phyloP scores from a whole-genome alignment of 1,140 invertebrate species.

The Drosophila varians region DNA sequence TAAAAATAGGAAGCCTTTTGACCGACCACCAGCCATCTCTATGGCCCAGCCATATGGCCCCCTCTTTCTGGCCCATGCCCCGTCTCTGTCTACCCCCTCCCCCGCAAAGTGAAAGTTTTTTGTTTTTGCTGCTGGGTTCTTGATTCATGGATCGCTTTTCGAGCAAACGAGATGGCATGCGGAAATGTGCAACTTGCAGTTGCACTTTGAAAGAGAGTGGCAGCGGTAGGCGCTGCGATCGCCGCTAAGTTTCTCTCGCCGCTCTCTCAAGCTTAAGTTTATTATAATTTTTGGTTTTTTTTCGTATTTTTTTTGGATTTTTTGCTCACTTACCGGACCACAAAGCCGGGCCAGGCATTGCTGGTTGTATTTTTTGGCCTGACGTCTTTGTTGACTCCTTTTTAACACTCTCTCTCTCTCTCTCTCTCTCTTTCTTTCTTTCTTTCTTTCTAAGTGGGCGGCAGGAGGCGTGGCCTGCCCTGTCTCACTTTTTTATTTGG shows the following conservation, averaged over 20 bases:
- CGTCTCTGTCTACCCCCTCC: neutral
- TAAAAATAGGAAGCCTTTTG: too few relatives aligned
- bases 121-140: constrained; percentile 42
- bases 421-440: neutral
- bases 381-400: constrained; percentile 35
- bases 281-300: constrained; percentile 5
- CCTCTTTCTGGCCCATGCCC: neutral
- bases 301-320: too few relatives aligned
- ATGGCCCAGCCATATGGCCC: neutral
- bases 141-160: constrained; percentile 21
- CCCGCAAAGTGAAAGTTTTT: constrained; percentile 50
- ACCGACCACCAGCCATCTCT: neutral
- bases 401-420: neutral
- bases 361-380: constrained; percentile 48
- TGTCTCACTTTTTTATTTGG: neutral
- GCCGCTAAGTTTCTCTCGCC: constrained; percentile 11
- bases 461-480: neutral
- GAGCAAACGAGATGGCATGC: constrained; percentile 42
- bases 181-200: constrained; percentile 57
- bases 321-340: constrained; percentile 81
- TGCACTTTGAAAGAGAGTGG: constrained; percentile 13
- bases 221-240: constrained; percentile 13
- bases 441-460: neutral
- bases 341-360: constrained; percentile 83
- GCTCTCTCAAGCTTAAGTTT: neutral